Evolutionary conservation across 2,113 vertebrate genomes (phyloP).

Genomic region (Percopsis transmontana): DNA sequence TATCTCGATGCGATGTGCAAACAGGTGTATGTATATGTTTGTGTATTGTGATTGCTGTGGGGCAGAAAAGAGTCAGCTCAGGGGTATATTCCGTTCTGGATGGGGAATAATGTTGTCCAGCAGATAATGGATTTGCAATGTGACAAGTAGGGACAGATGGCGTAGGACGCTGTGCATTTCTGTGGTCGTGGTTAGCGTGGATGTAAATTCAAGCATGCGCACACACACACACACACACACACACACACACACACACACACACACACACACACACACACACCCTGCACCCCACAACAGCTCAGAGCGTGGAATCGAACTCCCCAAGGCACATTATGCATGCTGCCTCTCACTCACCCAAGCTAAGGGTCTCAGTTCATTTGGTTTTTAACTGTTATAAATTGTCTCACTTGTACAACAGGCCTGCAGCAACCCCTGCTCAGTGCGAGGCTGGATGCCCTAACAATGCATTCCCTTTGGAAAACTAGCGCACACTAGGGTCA

Average conservation of each 20-base stretch:
- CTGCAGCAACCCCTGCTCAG: conserved; percentile 44
- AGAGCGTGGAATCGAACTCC: conserved; percentile 60
- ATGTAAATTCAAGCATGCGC: no score
- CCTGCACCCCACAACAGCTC: conserved; percentile 14
- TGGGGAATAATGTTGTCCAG: conserved; percentile 64
- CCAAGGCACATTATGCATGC: conserved; percentile 67
- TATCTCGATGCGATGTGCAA: no score
- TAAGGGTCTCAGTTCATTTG: conserved; percentile 72
- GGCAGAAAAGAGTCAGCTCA: conserved; percentile 32
- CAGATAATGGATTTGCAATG: conserved; percentile 74
- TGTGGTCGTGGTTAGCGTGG: conserved; percentile 41
- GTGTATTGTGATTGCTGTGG: background rate
- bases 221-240: conserved; percentile 20
- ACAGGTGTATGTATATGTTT: background rate
- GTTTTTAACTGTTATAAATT: conserved; percentile 76
- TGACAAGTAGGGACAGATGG: conserved; percentile 73
- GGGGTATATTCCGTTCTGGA: conserved; percentile 64
- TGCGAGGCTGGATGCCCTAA: conserved; percentile 15
- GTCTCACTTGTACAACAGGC: conserved; percentile 65
- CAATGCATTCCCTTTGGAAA: no score
- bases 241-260: conserved; percentile 28
- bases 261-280: conserved; percentile 11
- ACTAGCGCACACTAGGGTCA: background rate
- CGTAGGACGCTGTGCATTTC: conserved; percentile 50
- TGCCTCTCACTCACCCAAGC: conserved; percentile 62